Evolutionary conservation across 2,113 vertebrate species (phyloP), one percentile per base, ranked within the genome.

Genomic region (Erythrolamprus reginae): DNA sequence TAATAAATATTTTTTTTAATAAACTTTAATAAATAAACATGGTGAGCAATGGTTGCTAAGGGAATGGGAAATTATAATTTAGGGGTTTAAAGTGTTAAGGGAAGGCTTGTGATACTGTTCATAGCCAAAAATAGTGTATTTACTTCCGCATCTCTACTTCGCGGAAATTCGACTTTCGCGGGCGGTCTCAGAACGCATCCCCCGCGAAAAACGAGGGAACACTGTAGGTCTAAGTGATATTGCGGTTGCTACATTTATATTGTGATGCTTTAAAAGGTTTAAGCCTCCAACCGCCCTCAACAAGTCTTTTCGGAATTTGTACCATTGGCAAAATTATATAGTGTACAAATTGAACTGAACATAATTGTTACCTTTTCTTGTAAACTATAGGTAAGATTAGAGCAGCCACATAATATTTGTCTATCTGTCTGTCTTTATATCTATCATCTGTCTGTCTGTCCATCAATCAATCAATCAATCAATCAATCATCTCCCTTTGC

Each of bases 321-420:
- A 90, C 87, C 52, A 92, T 92, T 61, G 42, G 87, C 89, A 92
- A 90, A 91, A 92, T 91, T 94, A 90, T 8, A 51, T 92, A 65
- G 83, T 48, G 90, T 87, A 92, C 91, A 84, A 90, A 93, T 94
- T 1, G 1, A 93, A 92, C 93, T 91, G 0, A 0, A 92, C 92
- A 1, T 82, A 93, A 91, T 92, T 93, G 93, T 94, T 92, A 92
- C 91, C 92, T 95, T 96, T 91, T 89, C 93, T 90, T 95, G 94
- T 93, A 96, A 95, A 95, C 92, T 93, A 92, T 95, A 95, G 94
- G 95, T 95, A 94, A 95, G 95, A 85, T 92, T 89, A 58, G 95
- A 95, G 94, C 92, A 90, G 94, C 90, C 93, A 90, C 90, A 88
- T 28, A 88, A 70, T 70, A 45, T 88, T 91, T 91, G 52, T 87